Evolutionary conservation across 2,113 vertebrate genomes (phyloP), one percentile per base, ranked within the genome.

Genomic region (Leuciscus idus): DNA sequence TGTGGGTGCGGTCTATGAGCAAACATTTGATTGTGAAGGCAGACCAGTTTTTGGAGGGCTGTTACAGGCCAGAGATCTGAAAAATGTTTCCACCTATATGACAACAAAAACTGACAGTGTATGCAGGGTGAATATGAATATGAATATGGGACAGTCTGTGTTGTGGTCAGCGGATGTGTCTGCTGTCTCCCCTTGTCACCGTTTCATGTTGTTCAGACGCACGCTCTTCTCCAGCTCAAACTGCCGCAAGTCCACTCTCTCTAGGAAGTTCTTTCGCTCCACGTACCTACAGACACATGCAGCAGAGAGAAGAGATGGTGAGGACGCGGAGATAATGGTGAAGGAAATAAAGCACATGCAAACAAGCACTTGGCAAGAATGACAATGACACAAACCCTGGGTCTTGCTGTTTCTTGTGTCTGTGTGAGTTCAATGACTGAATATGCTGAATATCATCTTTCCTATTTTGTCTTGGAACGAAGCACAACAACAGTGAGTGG

Each of bases 241-340:
- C 92, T 97, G 97, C 19, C 98, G 96, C 90, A 98, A 96, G 93
- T 99, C 98, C 43, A 99, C 98, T 0, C 98, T 95, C 89, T 99
- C 97, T 91, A 99, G 94, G 92, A 99, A 99, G 2, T 98, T 97
- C 90, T 98, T 98, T 90, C 97, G 95, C 92, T 99, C 98, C 86
- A 99, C 96, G 91, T 97, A 99, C 93, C 98, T 99, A 88, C 0
- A 78, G 75, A 61, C 70, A 70, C 19, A 57, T 52, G 15, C 13
- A 52, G 50, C 55, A 66, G 23, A 83, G 2, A 68, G 80, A 3
- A 55, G 59, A 43, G 23, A 81, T 4, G 46, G 78, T 43, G 21
- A 36, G 55, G 33, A 80, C 7, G n/a, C 26, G 3, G 61, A 76
- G 46, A 30, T 82, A 70, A 33, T 33, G 62, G 28, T 11, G 9